These are phyloP conservation scores for Coptotermes formosanus DNA, from an alignment of 1,140 invertebrate genomes.

Conservation along the genomic window DNA sequence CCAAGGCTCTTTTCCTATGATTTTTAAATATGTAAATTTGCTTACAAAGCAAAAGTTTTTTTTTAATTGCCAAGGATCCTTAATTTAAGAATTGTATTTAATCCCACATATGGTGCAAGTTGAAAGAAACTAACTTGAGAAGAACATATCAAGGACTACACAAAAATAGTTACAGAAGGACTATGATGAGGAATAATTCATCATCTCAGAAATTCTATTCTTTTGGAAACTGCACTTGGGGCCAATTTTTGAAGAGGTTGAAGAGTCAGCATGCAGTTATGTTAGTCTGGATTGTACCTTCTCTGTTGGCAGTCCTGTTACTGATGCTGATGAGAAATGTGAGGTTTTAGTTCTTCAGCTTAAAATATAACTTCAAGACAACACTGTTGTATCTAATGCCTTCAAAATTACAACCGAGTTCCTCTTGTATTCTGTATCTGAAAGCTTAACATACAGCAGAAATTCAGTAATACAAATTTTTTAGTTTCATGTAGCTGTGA, in stretches of 20 bases:
- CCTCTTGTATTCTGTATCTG: background rate
- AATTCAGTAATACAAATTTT: background rate
- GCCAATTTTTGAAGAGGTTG: background rate
- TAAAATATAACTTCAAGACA: background rate
- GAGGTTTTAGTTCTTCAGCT: background rate
- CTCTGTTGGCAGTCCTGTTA: background rate
- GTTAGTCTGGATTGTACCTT: background rate
- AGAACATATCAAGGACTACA: no score
- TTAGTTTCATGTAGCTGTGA: slow-evolving; percentile 15
- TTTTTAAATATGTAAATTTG: background rate
- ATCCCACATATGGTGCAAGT: background rate
- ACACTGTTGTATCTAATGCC: background rate
- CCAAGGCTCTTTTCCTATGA: background rate
- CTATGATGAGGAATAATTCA: no score
- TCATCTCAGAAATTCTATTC: no score
- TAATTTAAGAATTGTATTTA: slow-evolving; percentile 3
- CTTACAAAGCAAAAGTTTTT: background rate
- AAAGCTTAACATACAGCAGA: slow-evolving; percentile 2
- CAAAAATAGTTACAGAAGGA: no score
- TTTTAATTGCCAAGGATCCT: background rate
- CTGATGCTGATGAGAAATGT: background rate
- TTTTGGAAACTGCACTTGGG: background rate
- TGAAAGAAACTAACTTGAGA: background rate
- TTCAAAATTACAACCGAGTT: background rate
- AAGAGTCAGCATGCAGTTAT: background rate